Evolutionary conservation across 2,888 invertebrate genomes (phyloP).

Genomic region (Slavum lentiscoides): DNA sequence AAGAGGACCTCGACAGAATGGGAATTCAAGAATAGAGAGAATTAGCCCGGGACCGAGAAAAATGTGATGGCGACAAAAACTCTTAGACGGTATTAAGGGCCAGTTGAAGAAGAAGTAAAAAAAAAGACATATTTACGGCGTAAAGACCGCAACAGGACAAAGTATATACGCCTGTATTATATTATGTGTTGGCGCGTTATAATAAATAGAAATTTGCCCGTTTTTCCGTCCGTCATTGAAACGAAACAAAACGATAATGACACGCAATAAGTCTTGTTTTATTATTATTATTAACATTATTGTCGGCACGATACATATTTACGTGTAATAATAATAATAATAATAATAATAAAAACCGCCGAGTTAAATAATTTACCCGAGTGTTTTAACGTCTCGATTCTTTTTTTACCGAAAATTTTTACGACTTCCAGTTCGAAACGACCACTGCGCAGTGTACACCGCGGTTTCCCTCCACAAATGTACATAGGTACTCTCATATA

Average conservation of each 20-base stretch:
- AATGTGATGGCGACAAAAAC: too few species aligned
- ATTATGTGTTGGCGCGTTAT: background rate
- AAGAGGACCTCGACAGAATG: too few species aligned
- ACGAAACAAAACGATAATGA: constrained; percentile 5
- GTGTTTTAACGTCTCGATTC: constrained; percentile 33
- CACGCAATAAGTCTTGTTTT: constrained; percentile 4
- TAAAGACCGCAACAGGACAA: too few species aligned
- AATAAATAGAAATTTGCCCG: constrained; percentile 21
- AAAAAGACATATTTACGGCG: too few species aligned
- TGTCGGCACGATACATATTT: constrained; percentile 2
- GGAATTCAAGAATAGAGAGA: too few species aligned
- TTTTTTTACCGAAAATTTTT: constrained; percentile 24
- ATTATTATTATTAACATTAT: background rate
- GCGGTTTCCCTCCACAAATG: background rate
- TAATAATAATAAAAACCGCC: constrained; percentile 22
- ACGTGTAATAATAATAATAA: constrained; percentile 8
- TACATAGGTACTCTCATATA: background rate
- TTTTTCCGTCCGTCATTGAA: constrained; percentile 34
- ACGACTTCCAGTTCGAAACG: constrained; percentile 16
- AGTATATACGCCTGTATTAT: background rate
- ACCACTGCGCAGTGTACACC: background rate
- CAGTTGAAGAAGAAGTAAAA: too few species aligned
- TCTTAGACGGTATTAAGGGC: too few species aligned
- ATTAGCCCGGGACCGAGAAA: too few species aligned
- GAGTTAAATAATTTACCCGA: constrained; percentile 20